Percentiles rank a stretch among this genome's conserved stretches.
These are phyloP conservation scores for Catocala nupta DNA, from an alignment of 2,888 invertebrate genomes.

Conservation along the genomic window DNA sequence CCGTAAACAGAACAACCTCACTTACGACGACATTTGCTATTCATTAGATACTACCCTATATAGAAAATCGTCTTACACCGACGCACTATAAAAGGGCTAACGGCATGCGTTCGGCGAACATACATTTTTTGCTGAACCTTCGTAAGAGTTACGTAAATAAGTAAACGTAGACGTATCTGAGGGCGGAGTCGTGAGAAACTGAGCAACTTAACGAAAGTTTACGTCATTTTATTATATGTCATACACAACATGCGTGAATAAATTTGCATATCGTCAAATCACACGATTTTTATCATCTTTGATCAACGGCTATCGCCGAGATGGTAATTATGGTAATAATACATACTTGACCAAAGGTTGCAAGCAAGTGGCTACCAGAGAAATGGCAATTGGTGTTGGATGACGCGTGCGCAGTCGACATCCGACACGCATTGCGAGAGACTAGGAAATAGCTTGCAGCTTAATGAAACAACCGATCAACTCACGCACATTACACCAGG, in stretches of 20 bases:
- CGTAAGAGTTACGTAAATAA: conserved; percentile 69
- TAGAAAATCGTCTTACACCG: conserved; percentile 69
- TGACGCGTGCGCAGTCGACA: conserved; percentile 74
- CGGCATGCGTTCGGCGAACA: conserved; percentile 61
- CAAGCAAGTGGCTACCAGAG: conserved; percentile 48
- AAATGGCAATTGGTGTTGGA: conserved; percentile 69
- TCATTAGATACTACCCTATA: conserved; percentile 79
- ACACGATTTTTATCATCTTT: no score
- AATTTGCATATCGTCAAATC: neutral
- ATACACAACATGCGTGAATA: neutral
- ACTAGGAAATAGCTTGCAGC: conserved; percentile 74
- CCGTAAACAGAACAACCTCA: conserved; percentile 67
- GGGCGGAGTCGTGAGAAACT: conserved; percentile 26
- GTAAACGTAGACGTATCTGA: conserved; percentile 39
- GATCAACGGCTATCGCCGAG: conserved; percentile 11
- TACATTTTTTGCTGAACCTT: conserved; percentile 62
- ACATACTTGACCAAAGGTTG: conserved; percentile 13
- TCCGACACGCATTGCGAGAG: conserved; percentile 78
- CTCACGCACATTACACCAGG: conserved; percentile 66
- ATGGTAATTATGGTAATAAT: conserved; percentile 21
- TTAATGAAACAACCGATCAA: conserved; percentile 59
- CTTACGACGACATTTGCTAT: conserved; percentile 74
- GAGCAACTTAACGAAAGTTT: conserved; percentile 7
- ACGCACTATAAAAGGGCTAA: conserved; percentile 66
- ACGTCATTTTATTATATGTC: neutral